These are phyloP conservation scores for Todiramphus chloris DNA, from an alignment of 2,113 vertebrate species.

Conservation along the genomic window DNA sequence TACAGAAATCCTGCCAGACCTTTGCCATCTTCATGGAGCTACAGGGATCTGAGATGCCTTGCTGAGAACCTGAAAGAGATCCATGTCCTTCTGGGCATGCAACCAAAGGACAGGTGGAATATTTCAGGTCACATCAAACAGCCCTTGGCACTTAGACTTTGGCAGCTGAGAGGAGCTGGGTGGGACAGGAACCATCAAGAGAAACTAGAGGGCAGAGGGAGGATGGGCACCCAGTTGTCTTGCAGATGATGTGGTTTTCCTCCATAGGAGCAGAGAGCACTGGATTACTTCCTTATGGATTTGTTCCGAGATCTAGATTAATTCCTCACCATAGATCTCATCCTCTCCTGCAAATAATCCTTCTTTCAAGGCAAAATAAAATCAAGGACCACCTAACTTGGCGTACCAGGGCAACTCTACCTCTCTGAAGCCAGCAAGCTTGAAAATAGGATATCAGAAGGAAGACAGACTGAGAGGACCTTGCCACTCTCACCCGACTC, in stretches of 20 bases:
- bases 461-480: not conserved
- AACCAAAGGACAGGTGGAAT: not conserved
- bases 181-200: not conserved
- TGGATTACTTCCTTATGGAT: not conserved
- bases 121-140: not conserved
- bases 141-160: not conserved
- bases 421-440: not conserved
- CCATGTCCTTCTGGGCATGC: not conserved
- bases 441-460: not conserved
- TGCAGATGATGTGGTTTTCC: not conserved
- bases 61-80: not conserved
- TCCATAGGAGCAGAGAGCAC: not conserved
- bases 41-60: not conserved
- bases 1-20: not conserved
- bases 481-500: not conserved
- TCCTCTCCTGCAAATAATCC: not conserved
- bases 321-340: not conserved
- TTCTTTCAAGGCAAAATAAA: not conserved
- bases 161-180: not conserved
- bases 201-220: not conserved
- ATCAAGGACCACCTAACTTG: not conserved
- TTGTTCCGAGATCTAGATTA: not conserved
- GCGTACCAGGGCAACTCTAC: rapidly evolving
- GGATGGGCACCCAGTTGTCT: not conserved
- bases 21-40: not conserved